phyloP scores from a whole-genome alignment of 2,113 vertebrate genomes.

The Mus pahari region DNA sequence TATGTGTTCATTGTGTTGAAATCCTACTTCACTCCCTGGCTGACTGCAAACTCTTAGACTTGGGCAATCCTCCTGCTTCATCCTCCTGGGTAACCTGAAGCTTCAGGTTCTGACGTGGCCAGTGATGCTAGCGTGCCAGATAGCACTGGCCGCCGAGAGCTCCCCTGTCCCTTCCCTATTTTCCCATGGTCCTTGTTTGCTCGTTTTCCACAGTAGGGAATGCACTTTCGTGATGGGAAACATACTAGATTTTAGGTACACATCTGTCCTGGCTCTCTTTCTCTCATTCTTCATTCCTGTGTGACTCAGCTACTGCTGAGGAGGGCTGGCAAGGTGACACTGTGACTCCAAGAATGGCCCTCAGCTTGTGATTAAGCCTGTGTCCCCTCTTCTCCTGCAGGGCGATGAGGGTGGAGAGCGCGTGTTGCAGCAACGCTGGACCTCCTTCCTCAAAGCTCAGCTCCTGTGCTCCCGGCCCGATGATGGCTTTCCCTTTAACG shows the following conservation, averaged over 20 bases:
- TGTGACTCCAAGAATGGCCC: rapidly evolving
- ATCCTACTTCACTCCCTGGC: neutral
- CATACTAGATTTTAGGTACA: neutral
- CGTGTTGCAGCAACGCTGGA: slow-evolving; percentile 97
- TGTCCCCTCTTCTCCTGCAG: slow-evolving; percentile 77
- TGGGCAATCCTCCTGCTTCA: neutral
- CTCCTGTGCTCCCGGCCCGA: slow-evolving; percentile 94
- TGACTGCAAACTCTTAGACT: neutral
- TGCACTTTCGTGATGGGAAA: too few species aligned
- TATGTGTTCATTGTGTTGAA: too few species aligned
- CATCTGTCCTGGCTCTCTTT: neutral
- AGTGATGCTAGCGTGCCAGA: neutral
- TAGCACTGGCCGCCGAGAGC: neutral
- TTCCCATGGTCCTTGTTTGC: neutral
- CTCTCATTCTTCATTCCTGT: neutral
- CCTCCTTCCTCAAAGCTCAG: slow-evolving; percentile 96
- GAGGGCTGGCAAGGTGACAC: neutral
- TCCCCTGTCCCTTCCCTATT: neutral
- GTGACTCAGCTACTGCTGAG: neutral
- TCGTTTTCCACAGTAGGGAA: neutral
- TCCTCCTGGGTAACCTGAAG: neutral
- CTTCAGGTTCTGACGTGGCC: neutral
- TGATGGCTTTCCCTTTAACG: slow-evolving; percentile 97
- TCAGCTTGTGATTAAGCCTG: rapidly evolving
- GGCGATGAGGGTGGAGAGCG: slow-evolving; percentile 95